Evolutionary conservation across 92 coral and sea anemone species (phyloP), one percentile per base, ranked within the genome.

Genomic region (Porites divaricata): DNA sequence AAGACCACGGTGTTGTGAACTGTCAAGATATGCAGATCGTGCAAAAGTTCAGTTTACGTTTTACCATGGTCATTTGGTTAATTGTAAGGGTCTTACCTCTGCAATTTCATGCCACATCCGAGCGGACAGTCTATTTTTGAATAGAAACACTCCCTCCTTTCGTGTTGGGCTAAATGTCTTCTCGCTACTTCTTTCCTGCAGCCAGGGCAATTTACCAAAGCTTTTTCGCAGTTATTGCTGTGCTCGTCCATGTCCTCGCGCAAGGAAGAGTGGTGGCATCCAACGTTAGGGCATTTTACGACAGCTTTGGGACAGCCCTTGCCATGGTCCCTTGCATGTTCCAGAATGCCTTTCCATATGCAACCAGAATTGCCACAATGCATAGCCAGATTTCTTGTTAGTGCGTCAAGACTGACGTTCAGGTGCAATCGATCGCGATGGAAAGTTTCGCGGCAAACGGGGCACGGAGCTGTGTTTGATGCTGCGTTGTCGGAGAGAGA

Each of bases 111-210:
- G 24, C 68, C 54, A 16, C 80, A 76, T 56, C 80, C 80, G 45
- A 76, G 67, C 16, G 67, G 70, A 52, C 80, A 76, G 75, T 70
- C 75, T 70, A 70, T 70, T 70, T 70, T 70, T 20, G 69, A 76
- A 35, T 57, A 24, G 80, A 51, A 76, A 70, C 75, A 70, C 53
- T 59, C 24, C 52, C 54, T 14, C 53, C 52, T 25, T 76, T 76
- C 20, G 52, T 76, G 80, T 25, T 59, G 49, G 69, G 54, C 67
- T 15, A 76, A 23, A 76, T 10, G 67, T 23, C 68, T 53, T 57
- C 67, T 76, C 58, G 49, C 58, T 12, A 59, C 67, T 8, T 76
- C 80, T 13, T 22, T 57, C n/a, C 53, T 59, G 23, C 69, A 70
- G 75, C 75, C 75, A 70, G 75, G 9, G 75, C 41, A 70, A 70